These are phyloP conservation scores for Parasteatoda lunata DNA, from an alignment of 2,888 invertebrate genomes.

Conservation along the genomic window DNA sequence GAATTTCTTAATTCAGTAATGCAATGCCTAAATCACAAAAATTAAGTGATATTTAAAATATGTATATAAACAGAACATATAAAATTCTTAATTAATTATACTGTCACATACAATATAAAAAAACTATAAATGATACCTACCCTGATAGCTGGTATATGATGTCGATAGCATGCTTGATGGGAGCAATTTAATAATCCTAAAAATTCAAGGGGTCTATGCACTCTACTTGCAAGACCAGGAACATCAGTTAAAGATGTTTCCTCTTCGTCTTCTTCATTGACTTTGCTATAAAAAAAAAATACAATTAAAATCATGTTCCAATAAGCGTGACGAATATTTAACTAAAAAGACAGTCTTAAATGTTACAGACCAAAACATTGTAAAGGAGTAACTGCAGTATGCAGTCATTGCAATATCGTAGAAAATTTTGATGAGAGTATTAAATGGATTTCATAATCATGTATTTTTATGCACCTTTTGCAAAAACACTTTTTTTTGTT, in stretches of 20 bases:
- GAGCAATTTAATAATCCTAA: constrained; percentile 92
- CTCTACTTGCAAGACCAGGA: constrained; percentile 86
- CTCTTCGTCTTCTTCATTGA: constrained; percentile 20
- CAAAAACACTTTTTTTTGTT: too few relatives aligned
- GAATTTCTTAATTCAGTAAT: neutral
- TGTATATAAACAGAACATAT: neutral
- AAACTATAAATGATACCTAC: constrained; percentile 75
- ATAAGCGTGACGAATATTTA: too few relatives aligned
- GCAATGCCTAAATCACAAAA: neutral
- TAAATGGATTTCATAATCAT: too few relatives aligned
- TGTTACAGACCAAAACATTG: too few relatives aligned
- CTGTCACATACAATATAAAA: neutral
- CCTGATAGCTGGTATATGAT: constrained; percentile 91
- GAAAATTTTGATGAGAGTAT: too few relatives aligned
- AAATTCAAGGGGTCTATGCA: constrained; percentile 87
- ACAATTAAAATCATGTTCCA: too few relatives aligned
- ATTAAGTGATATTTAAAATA: neutral
- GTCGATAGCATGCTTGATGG: constrained; percentile 90
- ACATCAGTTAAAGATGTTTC: constrained; percentile 80
- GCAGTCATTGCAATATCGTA: too few relatives aligned
- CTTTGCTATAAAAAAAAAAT: constrained; percentile 18
- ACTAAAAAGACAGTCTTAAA: too few relatives aligned
- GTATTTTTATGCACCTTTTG: too few relatives aligned
- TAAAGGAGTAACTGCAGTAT: too few relatives aligned
- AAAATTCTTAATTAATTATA: neutral